A percentile compares a stretch with the other conserved stretches of the same genome.
phyloP scores from a whole-genome alignment of 2,797 vertebrate genomes.

The Melanotaenia nigrans region DNA sequence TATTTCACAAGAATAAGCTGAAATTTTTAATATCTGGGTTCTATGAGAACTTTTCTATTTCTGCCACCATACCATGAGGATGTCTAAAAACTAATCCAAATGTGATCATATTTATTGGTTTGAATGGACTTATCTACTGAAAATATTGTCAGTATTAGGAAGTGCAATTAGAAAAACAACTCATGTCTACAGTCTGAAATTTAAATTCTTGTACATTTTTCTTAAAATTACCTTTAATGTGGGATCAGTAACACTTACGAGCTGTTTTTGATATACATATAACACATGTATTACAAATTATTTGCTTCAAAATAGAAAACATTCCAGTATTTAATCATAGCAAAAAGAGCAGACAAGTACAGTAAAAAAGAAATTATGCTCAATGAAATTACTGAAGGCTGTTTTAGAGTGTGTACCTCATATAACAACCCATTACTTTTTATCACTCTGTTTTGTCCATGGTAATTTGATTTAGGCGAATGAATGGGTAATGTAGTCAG shows the following conservation, averaged over 20 bases:
- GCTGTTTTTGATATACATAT: not conserved
- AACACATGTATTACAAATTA: not conserved
- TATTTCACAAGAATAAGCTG: not conserved
- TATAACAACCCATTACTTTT: conserved; percentile 77
- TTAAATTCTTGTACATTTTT: not conserved
- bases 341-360: conserved; percentile 14
- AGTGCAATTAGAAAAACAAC: not conserved
- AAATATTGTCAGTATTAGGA: not conserved
- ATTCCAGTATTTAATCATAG: conserved; percentile 27
- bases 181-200: not conserved
- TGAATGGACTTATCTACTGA: not conserved
- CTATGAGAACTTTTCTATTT: not conserved
- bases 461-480: conserved; percentile 76
- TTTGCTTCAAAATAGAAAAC: not conserved
- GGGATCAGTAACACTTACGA: not conserved
- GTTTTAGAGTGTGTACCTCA: conserved; percentile 57
- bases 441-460: conserved; percentile 77
- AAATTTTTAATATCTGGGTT: not conserved
- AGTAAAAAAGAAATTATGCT: conserved; percentile 22
- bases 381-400: conserved; percentile 52
- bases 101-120: not conserved
- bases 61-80: not conserved
- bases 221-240: not conserved
- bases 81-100: not conserved
- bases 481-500: conserved; percentile 65